These are phyloP conservation scores for Oryzias dopingdopingensis DNA, from an alignment of 2,797 vertebrate genomes.

Conservation along the genomic window DNA sequence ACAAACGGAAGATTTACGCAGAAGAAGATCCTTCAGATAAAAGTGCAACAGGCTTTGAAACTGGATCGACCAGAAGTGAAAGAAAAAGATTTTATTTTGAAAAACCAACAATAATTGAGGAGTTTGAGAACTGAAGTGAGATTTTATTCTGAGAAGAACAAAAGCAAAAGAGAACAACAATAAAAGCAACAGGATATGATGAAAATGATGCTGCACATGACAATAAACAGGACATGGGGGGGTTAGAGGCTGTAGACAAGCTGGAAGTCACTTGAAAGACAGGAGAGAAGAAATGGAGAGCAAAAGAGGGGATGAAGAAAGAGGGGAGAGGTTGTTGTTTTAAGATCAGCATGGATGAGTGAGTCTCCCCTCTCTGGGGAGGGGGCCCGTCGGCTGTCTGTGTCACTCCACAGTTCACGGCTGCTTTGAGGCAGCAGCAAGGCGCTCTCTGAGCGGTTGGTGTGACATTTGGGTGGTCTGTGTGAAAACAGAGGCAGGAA, in stretches of 20 bases:
- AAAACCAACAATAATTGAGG: conserved; percentile 33
- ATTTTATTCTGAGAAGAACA: conserved; percentile 15
- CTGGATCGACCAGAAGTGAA: conserved; percentile 50
- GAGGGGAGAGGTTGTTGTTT: conserved; percentile 74
- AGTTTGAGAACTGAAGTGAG: conserved; percentile 21
- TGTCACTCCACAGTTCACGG: conserved; percentile 63
- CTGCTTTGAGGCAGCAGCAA: too few relatives aligned
- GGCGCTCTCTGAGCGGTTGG: too few relatives aligned
- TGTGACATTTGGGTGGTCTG: too few relatives aligned
- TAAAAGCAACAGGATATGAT: conserved; percentile 24
- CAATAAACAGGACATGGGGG: conserved; percentile 33
- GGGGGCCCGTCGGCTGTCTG: conserved; percentile 65
- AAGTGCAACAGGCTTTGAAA: conserved; percentile 53
- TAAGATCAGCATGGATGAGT: conserved; percentile 81
- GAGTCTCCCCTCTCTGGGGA: conserved; percentile 66
- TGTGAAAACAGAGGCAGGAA: too few relatives aligned
- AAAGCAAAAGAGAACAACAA: conserved; percentile 48
- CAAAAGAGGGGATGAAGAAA: conserved; percentile 38
- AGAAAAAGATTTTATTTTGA: conserved; percentile 25
- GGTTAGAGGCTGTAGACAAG: conserved; percentile 17
- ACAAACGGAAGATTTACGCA: too few relatives aligned
- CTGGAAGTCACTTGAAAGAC: conserved; percentile 27
- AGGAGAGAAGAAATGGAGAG: conserved; percentile 16
- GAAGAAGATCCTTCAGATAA: conserved; percentile 39
- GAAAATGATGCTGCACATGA: conserved; percentile 25